Evolutionary conservation across 2,888 invertebrate genomes (phyloP).

Genomic region (Eucera pruinosa): DNA sequence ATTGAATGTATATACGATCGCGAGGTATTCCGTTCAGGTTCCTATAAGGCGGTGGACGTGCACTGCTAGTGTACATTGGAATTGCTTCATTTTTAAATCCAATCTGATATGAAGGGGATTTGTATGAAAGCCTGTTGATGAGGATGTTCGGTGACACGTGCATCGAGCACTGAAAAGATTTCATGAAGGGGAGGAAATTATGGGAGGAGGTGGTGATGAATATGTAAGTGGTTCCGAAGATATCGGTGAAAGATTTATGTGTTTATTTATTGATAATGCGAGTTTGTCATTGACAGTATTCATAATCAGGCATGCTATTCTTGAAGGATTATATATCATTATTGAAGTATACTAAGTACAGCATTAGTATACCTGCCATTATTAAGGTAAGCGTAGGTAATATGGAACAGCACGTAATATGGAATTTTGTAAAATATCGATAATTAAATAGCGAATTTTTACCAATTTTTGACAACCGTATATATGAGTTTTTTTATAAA

Average conservation of each 20-base stretch:
- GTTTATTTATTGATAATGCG: neutral
- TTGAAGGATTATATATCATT: too few relatives aligned
- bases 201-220: constrained; percentile 18
- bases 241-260: neutral
- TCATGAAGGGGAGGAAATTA: neutral
- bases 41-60: too few relatives aligned
- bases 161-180: neutral
- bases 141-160: constrained; percentile 15
- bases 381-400: too few relatives aligned
- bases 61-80: neutral
- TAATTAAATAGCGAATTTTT: too few relatives aligned
- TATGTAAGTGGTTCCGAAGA: neutral
- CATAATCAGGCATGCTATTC: too few relatives aligned
- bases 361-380: too few relatives aligned
- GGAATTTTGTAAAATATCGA: too few relatives aligned
- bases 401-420: too few relatives aligned
- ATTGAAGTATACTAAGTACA: too few relatives aligned
- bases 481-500: too few relatives aligned
- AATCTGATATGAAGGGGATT: constrained; percentile 14
- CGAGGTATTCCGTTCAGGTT: neutral
- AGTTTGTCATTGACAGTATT: too few relatives aligned
- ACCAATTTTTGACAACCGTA: too few relatives aligned
- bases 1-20: constrained; percentile 28
- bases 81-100: constrained; percentile 19
- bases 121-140: constrained; percentile 22